Evolutionary conservation across 2,113 vertebrate genomes (phyloP).

Genomic region (Erythrocebus patas): DNA sequence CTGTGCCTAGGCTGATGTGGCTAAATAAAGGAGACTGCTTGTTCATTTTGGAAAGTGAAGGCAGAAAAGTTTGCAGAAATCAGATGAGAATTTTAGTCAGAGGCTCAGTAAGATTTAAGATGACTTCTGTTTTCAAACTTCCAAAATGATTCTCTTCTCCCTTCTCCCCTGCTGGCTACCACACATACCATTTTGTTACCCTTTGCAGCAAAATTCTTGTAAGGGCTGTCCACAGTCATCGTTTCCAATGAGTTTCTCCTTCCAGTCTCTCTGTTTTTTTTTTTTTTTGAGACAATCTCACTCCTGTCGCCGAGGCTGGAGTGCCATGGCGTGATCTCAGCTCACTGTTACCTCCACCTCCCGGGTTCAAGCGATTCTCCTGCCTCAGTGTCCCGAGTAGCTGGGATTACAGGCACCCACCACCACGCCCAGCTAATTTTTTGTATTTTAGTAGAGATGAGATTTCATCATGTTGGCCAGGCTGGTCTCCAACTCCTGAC

Average conservation of each 20-base stretch:
- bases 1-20: not conserved
- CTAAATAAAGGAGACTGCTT: not conserved
- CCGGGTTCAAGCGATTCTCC: too few relatives aligned
- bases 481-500: not conserved
- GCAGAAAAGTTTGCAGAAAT: not conserved
- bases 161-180: not conserved
- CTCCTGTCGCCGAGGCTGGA: too few relatives aligned
- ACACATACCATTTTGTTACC: not conserved
- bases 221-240: not conserved
- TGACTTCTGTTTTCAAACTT: not conserved
- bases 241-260: not conserved
- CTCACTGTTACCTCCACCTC: too few relatives aligned
- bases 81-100: not conserved
- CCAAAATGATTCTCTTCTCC: not conserved
- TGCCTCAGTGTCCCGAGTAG: too few relatives aligned
- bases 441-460: not conserved
- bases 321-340: too few relatives aligned
- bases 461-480: not conserved
- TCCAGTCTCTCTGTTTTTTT: not conserved
- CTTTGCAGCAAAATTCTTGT: not conserved
- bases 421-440: not conserved
- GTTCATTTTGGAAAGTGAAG: not conserved
- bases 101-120: not conserved
- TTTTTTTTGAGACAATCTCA: too few relatives aligned
- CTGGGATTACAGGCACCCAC: too few relatives aligned